Conservation (phyloP, 2,113 vertebrate species). For the Machaerirhynchus nigripectus region DNA sequence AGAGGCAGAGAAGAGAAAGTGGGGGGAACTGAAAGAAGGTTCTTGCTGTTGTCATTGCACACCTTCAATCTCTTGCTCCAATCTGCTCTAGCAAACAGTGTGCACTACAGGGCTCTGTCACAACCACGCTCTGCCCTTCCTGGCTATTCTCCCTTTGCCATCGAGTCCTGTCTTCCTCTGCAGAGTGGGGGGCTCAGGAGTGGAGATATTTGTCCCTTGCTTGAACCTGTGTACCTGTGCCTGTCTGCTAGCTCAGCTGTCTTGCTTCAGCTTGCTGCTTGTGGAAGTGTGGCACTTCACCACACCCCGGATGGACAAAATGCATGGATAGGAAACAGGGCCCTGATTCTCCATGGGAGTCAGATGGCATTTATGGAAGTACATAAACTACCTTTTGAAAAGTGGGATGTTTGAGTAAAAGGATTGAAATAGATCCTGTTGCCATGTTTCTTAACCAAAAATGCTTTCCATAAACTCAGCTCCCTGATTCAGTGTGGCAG, state of each 20-base stretch:
- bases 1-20: not conserved
- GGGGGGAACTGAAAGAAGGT: not conserved
- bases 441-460: constrained; percentile 10
- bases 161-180: not conserved
- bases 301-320: not conserved
- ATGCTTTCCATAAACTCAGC: not conserved
- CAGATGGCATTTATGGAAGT: not conserved
- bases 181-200: not conserved
- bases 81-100: not conserved
- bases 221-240: not conserved
- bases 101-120: not conserved
- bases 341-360: not conserved
- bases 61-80: not conserved
- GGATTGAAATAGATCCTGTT: not conserved
- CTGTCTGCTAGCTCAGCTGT: not conserved
- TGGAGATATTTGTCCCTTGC: not conserved
- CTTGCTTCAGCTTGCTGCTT: not conserved
- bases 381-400: not conserved
- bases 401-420: not conserved
- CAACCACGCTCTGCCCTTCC: not conserved
- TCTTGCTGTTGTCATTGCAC: not conserved
- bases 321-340: not conserved
- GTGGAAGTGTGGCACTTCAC: not conserved
- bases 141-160: not conserved
- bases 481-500: not conserved